These are phyloP conservation scores for Drosophila meridiana DNA, from an alignment of 2,888 invertebrate species.

Conservation along the genomic window DNA sequence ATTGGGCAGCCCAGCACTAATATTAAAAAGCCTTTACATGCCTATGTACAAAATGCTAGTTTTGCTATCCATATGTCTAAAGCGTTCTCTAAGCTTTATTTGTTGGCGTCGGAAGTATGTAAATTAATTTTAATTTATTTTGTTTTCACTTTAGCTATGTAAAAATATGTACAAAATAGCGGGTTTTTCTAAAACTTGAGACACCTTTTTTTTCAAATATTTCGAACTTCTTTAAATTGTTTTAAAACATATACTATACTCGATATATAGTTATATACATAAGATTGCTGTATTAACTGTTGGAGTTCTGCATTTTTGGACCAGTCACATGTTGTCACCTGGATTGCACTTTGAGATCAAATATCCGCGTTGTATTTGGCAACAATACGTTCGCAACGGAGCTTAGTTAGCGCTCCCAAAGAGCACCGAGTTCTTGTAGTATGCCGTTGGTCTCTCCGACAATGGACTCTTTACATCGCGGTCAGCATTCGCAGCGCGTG, in stretches of 20 bases:
- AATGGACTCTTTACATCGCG: conserved; percentile 94
- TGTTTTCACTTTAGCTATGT: conserved; percentile 23
- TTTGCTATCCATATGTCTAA: conserved; percentile 26
- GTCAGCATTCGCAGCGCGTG: conserved; percentile 91
- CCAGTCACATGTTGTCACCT: conserved; percentile 46
- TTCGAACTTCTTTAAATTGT: conserved; percentile 19
- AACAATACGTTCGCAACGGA: conserved; percentile 30
- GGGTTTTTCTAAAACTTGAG: conserved; percentile 4
- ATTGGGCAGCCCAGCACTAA: conserved; percentile 36
- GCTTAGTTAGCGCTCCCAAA: conserved; percentile 93
- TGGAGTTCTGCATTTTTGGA: conserved; percentile 47
- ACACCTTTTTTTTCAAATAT: conserved; percentile 5
- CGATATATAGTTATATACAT: conserved; percentile 26
- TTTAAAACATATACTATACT: conserved; percentile 8
- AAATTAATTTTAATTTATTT: conserved; percentile 16
- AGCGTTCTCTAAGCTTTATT: conserved; percentile 26
- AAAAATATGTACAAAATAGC: conserved; percentile 62
- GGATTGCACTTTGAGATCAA: conserved; percentile 84
- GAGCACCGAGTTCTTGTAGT: conserved; percentile 95
- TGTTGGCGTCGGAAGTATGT: conserved; percentile 55
- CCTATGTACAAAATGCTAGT: conserved; percentile 56
- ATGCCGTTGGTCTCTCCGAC: conserved; percentile 90
- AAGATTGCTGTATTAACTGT: conserved; percentile 41
- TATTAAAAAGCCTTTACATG: conserved; percentile 60
- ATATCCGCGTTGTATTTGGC: conserved; percentile 50